A percentile compares a stretch with the other conserved stretches of the same genome.
Evolutionary conservation across 1,140 invertebrate genomes (phyloP).

Genomic region (Lineus longissimus): DNA sequence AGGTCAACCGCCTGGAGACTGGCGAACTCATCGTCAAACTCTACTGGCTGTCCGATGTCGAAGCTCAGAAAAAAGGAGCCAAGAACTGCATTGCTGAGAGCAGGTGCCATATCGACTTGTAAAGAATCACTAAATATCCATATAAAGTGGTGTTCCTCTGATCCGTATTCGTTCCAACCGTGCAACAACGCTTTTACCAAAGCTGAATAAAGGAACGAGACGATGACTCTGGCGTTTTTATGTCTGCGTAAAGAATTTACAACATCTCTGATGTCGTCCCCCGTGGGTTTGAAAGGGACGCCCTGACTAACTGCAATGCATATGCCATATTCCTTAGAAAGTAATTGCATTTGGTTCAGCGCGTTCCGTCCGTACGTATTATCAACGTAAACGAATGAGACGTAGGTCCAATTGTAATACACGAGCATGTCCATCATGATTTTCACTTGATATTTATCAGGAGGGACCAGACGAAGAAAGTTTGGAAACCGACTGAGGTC

Average conservation of each 20-base stretch:
- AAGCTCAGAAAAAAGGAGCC: too few species aligned
- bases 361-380: constrained; percentile 2
- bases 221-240: neutral
- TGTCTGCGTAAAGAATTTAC: neutral
- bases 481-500: neutral
- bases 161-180: too few species aligned
- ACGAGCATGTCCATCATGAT: neutral
- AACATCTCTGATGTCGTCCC: neutral
- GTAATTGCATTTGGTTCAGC: neutral
- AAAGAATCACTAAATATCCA: too few species aligned
- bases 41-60: too few species aligned
- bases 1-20: too few species aligned
- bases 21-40: too few species aligned
- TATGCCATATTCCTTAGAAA: neutral
- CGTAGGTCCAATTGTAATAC: constrained; percentile 2
- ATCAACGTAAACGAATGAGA: neutral
- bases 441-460: constrained; percentile 1
- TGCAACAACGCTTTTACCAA: too few species aligned
- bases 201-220: neutral
- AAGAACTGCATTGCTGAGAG: too few species aligned
- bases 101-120: too few species aligned
- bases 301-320: neutral
- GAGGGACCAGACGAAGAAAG: neutral
- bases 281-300: neutral
- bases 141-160: too few species aligned